phyloP scores from a whole-genome alignment of 2,797 vertebrate species.

The Sebastolobus alascanus region DNA sequence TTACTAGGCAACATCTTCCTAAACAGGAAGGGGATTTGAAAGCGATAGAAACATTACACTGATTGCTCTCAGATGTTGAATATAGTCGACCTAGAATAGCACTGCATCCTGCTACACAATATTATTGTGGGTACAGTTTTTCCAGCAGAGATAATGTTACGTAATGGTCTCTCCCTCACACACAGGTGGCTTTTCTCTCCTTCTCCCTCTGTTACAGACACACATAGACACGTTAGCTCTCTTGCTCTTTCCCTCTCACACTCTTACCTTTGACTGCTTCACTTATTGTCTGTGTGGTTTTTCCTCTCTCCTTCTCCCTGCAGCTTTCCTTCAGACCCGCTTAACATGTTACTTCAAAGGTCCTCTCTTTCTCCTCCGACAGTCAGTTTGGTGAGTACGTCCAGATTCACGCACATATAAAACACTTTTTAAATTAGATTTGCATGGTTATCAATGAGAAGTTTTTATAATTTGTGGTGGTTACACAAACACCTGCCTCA shows the following conservation, averaged over 20 bases:
- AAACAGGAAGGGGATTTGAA: background rate
- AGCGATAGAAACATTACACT: background rate
- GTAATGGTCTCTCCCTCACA: background rate
- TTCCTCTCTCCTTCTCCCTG: background rate
- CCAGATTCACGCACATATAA: no score
- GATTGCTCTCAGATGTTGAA: background rate
- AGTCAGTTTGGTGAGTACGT: no score
- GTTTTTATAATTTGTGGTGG: background rate
- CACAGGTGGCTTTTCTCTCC: background rate
- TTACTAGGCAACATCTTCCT: background rate
- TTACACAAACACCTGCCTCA: background rate
- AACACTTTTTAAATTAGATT: no score
- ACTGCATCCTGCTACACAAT: background rate
- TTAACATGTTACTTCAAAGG: background rate
- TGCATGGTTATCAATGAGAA: background rate
- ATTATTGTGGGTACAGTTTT: background rate
- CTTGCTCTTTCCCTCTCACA: background rate
- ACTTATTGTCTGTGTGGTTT: background rate
- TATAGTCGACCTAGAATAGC: background rate
- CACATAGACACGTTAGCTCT: background rate
- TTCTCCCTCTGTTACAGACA: background rate
- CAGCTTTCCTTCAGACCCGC: background rate
- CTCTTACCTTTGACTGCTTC: background rate
- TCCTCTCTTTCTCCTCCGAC: background rate
- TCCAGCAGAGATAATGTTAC: background rate